These are phyloP conservation scores for Marmota monax DNA, from an alignment of 2,113 vertebrate species.

Conservation along the genomic window DNA sequence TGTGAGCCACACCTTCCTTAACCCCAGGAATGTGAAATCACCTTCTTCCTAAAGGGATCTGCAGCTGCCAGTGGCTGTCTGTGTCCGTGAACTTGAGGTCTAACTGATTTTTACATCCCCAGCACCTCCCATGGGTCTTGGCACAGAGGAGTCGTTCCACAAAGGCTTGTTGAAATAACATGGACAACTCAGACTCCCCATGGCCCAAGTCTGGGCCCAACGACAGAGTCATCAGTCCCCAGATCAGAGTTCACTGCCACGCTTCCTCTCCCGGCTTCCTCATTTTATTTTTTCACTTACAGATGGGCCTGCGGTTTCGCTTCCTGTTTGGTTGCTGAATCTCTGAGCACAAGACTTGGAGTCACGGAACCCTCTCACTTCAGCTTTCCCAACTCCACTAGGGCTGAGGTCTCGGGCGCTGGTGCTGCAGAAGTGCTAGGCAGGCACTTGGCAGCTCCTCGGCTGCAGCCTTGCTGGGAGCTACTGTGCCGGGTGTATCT, in stretches of 20 bases:
- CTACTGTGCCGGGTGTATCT: not conserved
- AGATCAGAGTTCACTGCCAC: not conserved
- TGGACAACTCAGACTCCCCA: not conserved
- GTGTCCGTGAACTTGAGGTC: not conserved
- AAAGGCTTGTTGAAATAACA: not conserved
- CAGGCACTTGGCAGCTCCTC: not conserved
- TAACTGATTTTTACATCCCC: not conserved
- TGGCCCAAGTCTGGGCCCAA: not conserved
- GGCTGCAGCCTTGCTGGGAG: not conserved
- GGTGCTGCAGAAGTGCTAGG: not conserved
- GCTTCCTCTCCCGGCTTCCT: constrained; percentile 73
- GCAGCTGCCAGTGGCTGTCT: not conserved
- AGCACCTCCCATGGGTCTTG: not conserved
- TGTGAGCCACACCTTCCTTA: not conserved
- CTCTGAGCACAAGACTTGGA: not conserved
- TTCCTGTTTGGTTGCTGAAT: constrained; percentile 65
- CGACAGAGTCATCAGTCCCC: not conserved
- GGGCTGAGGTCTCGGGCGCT: not conserved
- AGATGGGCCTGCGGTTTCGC: constrained; percentile 69
- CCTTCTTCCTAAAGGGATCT: not conserved
- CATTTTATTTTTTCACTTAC: constrained; percentile 69
- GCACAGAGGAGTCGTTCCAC: not conserved
- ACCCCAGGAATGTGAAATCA: not conserved
- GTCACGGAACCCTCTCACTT: not conserved
- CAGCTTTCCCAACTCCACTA: not conserved